Percentiles rank a stretch among this genome's conserved stretches.
Evolutionary conservation across 1,140 invertebrate genomes (phyloP).

Genomic region (Platorchestia sp.): DNA sequence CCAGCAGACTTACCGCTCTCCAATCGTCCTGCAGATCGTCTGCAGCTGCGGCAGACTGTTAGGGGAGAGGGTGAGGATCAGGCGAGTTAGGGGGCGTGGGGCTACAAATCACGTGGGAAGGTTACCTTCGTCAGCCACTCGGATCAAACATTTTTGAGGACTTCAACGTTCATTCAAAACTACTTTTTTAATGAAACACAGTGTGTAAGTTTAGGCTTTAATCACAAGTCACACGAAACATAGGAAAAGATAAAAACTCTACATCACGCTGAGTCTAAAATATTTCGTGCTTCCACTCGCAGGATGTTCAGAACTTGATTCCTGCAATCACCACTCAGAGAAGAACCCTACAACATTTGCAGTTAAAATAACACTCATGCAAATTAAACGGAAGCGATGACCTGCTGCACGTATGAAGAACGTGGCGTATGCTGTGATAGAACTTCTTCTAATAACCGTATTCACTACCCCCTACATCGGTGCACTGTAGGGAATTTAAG

Average conservation of each 20-base stretch:
- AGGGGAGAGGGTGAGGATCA: neutral
- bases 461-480: too few relatives aligned
- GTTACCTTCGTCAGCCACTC: neutral
- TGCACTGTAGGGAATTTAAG: too few relatives aligned
- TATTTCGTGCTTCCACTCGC: too few relatives aligned
- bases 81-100: neutral
- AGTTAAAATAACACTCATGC: too few relatives aligned
- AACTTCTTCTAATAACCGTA: too few relatives aligned
- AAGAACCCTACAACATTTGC: too few relatives aligned
- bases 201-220: neutral
- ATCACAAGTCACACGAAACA: neutral
- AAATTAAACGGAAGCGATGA: too few relatives aligned
- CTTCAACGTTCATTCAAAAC: neutral
- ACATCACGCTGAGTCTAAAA: neutral
- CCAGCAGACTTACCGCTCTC: neutral
- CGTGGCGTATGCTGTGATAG: too few relatives aligned
- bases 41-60: constrained; percentile 1
- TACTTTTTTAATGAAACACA: neutral
- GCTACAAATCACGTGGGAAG: neutral
- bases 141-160: neutral
- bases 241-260: neutral
- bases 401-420: too few relatives aligned
- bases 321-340: neutral
- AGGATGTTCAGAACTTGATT: neutral
- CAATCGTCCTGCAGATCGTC: constrained; percentile 11